phyloP scores from a whole-genome alignment of 2,797 vertebrate species.

The Arrhamphus sclerolepis region DNA sequence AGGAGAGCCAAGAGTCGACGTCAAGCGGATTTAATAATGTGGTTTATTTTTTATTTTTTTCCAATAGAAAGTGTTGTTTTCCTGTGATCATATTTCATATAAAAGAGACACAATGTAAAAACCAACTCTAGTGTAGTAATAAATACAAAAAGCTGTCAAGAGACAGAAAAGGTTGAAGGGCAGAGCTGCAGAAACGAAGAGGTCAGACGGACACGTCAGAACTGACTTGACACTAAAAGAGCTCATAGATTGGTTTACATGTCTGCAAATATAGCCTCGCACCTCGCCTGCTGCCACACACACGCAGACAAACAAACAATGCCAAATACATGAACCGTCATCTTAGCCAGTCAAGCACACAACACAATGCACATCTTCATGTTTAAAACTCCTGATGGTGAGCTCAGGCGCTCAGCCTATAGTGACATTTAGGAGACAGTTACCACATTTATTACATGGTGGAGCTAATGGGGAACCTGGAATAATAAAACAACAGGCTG shows the following conservation, averaged over 20 bases:
- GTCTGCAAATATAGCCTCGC: constrained; percentile 61
- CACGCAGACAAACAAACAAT: constrained; percentile 10
- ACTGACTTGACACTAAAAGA: constrained; percentile 64
- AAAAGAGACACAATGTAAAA: constrained; percentile 71
- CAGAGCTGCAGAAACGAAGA: constrained; percentile 21
- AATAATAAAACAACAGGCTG: constrained; percentile 45
- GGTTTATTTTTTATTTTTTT: constrained; percentile 79
- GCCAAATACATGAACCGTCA: constrained; percentile 29
- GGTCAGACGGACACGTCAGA: constrained; percentile 37
- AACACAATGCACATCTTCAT: constrained; percentile 18
- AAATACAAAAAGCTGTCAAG: constrained; percentile 75
- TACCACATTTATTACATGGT: constrained; percentile 33
- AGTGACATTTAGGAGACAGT: constrained; percentile 35
- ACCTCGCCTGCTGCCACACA: constrained; percentile 30
- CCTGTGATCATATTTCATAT: constrained; percentile 65
- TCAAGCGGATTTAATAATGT: constrained; percentile 46
- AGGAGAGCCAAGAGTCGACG: constrained; percentile 21
- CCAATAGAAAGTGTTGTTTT: constrained; percentile 59
- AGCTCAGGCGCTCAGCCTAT: constrained; percentile 35
- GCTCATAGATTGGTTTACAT: constrained; percentile 65
- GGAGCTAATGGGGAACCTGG: constrained; percentile 43
- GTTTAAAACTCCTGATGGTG: constrained; percentile 25
- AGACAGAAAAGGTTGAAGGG: constrained; percentile 50
- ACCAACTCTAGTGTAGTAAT: constrained; percentile 66
- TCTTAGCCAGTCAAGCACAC: constrained; percentile 18